Base-by-base conservation (phyloP, 1,140 invertebrate species). In the Condylostylus longicornis region DNA sequence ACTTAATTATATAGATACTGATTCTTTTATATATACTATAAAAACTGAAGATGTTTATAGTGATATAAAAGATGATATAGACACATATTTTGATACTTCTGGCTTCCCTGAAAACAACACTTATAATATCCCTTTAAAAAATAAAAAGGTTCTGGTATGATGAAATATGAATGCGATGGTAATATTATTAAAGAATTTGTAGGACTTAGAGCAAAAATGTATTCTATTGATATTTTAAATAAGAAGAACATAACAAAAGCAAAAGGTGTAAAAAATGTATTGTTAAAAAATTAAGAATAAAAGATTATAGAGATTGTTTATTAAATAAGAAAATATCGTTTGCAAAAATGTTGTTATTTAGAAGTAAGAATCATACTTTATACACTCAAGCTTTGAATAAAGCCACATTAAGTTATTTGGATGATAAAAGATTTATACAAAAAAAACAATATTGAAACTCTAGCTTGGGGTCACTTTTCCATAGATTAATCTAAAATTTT, bases 1-100 rank as follows among this genome's bases (percentile, higher is more conserved):
- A 18, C 35, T 65, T 0, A 41, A 52, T n/a, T 63, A 54, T 33
- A 63, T 51, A 10, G 65, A 68, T 45, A 67, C 64, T 5, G 64
- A 68, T 40, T 51, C 43, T 35, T 52, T 65, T 7, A 47, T 54
- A 3, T 63, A 62, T 41, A 35, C 56, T 23, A 52, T 66, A 13
- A 34, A 46, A 34, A 62, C 54, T 7, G 41, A 53, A 5, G 53
- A 68, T 44, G 45, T 65, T 34, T 65, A 65, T 47, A 25, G 50
- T 35, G 58, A 62, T 38, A 57, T 67, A 42, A 43, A 43, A 39
- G 13, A 21, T n/a, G 50, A 57, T 39, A 23, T 53, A 31, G 8
- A 14, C 20, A 9, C 35, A 9, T 33, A 40, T 32, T 61, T 56
- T 33, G 52, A 55, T 46, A 61, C 54, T 18, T 51, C 48, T 27